Conservation (phyloP, 1,140 invertebrate species). For the Drosophila repletoides region DNA sequence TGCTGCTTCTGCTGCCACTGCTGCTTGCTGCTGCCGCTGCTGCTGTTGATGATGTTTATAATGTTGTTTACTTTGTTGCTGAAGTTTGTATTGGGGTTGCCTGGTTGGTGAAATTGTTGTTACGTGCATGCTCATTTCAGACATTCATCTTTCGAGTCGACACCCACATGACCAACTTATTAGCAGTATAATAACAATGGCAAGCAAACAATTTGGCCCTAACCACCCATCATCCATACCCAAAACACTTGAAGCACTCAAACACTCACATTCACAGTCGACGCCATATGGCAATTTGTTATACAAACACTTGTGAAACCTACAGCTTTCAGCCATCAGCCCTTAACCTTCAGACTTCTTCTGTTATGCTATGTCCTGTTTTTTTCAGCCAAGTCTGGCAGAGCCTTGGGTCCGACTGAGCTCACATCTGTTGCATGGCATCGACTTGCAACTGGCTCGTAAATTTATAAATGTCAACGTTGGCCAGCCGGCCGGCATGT, state of each 20-base stretch:
- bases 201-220: constrained; percentile 41
- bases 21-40: background rate
- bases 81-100: constrained; percentile 27
- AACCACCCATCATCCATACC: background rate
- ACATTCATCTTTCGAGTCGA: constrained; percentile 25
- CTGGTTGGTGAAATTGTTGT: constrained; percentile 25
- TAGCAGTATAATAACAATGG: constrained; percentile 62
- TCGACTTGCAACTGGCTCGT: constrained; percentile 33
- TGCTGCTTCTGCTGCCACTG: background rate
- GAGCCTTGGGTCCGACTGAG: background rate
- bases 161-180: constrained; percentile 55
- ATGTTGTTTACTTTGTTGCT: constrained; percentile 47
- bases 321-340: background rate
- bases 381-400: too few relatives aligned
- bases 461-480: constrained; percentile 66
- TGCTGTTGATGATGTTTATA: constrained; percentile 23
- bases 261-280: background rate
- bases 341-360: background rate
- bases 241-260: background rate
- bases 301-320: constrained; percentile 32
- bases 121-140: background rate
- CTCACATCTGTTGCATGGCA: constrained; percentile 53
- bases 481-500: constrained; percentile 24
- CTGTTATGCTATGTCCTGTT: too few relatives aligned
- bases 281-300: constrained; percentile 57